Base-by-base conservation (phyloP, 1,140 invertebrate species). In the Sweltsa coloradensis region DNA sequence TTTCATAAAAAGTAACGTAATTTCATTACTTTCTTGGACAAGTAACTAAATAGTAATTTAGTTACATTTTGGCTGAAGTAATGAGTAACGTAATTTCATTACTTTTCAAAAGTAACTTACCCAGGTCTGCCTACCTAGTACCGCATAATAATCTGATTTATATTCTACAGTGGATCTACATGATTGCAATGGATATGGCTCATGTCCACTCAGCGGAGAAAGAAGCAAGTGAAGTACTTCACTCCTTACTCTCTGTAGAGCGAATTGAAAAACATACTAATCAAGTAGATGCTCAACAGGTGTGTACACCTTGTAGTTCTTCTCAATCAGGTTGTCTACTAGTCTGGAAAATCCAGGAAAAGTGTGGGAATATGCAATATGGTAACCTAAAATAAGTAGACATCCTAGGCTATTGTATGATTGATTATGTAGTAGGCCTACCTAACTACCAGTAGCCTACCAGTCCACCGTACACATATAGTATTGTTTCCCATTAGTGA, bases 141-240 rank as follows among this genome's bases (percentile, higher is more conserved):
- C n/a, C n/a, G n/a, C n/a, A n/a, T n/a, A n/a, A n/a, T n/a, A n/a
- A n/a, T n/a, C n/a, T n/a, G n/a, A n/a, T n/a, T n/a, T n/a, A n/a
- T n/a, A n/a, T n/a, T n/a, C n/a, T n/a, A n/a, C n/a, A n/a, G n/a
- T 14, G 21, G 16, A 45, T 11, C 5, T 7, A 18, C 22, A 18
- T 36, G 26, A 14, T 16, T 5, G 19, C 40, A 23, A 34, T 9
- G 21, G n/a, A 39, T 19, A 46, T 47, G 49, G 37, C 45, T 14
- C 41, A 23, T 31, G 53, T 54, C 23, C 59, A 61, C 53, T 59
- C 57, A 42, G 74, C 73, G 22, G 76, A 78, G 60, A 77, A 76
- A 54, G 76, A 78, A 62, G 76, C 75, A 3, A 78, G 75, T 57
- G 75, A 78, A 62, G 75, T 78, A 21, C 61, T 79, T 34, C 75